Base-by-base conservation (phyloP, 1,140 invertebrate genomes). In the Trinorchestia longiramus region DNA sequence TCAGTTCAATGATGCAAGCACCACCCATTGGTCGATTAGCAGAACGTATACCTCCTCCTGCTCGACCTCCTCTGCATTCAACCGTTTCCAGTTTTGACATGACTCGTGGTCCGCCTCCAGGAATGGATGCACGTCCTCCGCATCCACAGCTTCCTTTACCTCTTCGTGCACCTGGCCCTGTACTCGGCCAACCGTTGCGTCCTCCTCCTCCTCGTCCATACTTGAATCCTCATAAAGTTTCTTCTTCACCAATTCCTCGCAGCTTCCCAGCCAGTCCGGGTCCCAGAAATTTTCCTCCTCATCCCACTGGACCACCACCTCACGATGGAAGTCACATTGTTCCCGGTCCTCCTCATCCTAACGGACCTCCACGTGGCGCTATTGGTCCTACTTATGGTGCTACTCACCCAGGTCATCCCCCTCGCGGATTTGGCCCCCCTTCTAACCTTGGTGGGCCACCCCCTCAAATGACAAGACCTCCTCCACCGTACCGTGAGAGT, bases 31-130 rank as follows among this genome's bases (percentile, higher is more conserved):
- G 11, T 90, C 41, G 41, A 42, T 28, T 90, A 15, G 88, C n/a
- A 43, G 43, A 43, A 15, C 4, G 41, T 90, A 4, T 90, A 53
- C 77, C 92, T 95, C 96, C 95, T 11, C 95, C 95, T 8, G 15
- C 96, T n/a, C 95, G 95, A 42, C 95, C 95, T 95, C 96, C 43
- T 53, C 87, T 45, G 23, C 96, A 77, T 77, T 88, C 88, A 57
- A 43, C 92, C 88, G 17, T n/a, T 95, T 47, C 44, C 28, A 19
- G 57, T 91, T 28, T 96, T 88, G 44, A 96, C 95, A 28, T 96
- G 62, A 11, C 92, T n/a, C 96, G 77, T 11, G 92, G 92, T 47
- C 92, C 43, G 0, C 92, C 43, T 94, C 92, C 92, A 11, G 43
- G 36, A 45, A n/a, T 47, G 3, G 92, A 47, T 15, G 43, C 44